Evolutionary conservation across 2,888 invertebrate genomes (phyloP).

Genomic region (Anorthoa munda): DNA sequence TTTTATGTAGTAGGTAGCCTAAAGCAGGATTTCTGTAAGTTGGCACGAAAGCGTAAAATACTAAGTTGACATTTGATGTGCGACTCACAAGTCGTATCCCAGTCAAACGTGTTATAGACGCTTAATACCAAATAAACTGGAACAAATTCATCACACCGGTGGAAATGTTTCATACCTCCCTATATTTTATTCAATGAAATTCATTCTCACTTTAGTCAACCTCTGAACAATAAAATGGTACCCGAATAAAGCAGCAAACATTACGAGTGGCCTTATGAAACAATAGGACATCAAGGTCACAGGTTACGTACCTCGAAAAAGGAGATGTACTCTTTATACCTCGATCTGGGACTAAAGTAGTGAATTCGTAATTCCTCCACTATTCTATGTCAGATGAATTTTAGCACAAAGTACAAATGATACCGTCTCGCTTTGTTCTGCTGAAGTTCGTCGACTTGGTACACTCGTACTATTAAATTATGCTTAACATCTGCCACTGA

Average conservation of each 20-base stretch:
- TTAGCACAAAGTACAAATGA: conserved; percentile 62
- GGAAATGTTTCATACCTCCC: conserved; percentile 44
- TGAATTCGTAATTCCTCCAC: conserved; percentile 68
- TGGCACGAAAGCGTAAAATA: conserved; percentile 27
- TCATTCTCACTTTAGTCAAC: conserved; percentile 54
- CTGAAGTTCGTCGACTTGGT: conserved; percentile 62
- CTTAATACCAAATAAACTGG: conserved; percentile 37
- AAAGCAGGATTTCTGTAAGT: conserved; percentile 15
- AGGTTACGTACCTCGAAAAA: conserved; percentile 33
- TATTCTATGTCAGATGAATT: conserved; percentile 67
- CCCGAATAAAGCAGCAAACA: conserved; percentile 39
- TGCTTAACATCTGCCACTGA: conserved; percentile 66
- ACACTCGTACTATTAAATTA: conserved; percentile 64
- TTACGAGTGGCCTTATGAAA: conserved; percentile 43
- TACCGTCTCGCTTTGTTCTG: conserved; percentile 57
- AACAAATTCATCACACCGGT: conserved; percentile 47
- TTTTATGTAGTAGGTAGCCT: conserved; percentile 14
- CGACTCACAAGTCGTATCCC: conserved; percentile 2
- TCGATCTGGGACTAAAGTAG: conserved; percentile 62
- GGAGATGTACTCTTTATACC: conserved; percentile 49
- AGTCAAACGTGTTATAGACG: conserved; percentile 13
- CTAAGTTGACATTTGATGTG: conserved; percentile 21
- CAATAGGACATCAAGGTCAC: conserved; percentile 50
- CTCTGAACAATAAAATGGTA: conserved; percentile 38
- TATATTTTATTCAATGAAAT: conserved; percentile 55